Percentiles rank a stretch among this genome's conserved stretches.
These are phyloP conservation scores for Muscicapa comitata DNA, from an alignment of 2,797 vertebrate species.

Conservation along the genomic window DNA sequence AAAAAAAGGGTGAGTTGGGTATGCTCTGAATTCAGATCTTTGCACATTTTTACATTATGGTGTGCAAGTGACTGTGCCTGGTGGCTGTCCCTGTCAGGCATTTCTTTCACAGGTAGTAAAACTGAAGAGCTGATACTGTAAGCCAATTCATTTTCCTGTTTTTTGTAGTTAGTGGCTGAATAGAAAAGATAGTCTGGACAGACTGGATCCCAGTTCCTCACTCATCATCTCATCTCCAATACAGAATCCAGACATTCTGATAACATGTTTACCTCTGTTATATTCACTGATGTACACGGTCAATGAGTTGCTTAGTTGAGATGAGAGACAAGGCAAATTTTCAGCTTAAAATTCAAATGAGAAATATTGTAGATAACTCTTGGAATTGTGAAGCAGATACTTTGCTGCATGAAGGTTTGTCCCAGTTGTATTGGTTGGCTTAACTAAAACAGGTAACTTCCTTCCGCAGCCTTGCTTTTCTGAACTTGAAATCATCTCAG, in stretches of 20 bases:
- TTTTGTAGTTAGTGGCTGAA: neutral
- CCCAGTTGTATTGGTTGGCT: fast-evolving
- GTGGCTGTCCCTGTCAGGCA: neutral
- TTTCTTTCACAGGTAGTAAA: neutral
- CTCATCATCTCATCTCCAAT: neutral
- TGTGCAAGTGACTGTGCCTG: neutral
- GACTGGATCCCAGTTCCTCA: neutral
- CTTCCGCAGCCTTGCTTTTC: neutral
- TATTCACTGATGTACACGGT: neutral
- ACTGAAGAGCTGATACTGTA: neutral
- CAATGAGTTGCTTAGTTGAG: neutral
- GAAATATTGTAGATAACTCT: neutral
- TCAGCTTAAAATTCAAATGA: neutral
- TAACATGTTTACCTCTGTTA: neutral
- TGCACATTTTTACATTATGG: neutral
- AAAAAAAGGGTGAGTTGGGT: neutral
- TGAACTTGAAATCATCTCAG: neutral
- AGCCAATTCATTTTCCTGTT: neutral
- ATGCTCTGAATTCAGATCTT: neutral
- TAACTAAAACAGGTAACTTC: neutral
- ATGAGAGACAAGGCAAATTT: neutral
- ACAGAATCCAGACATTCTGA: neutral
- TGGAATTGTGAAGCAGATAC: neutral
- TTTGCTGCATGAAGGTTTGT: neutral
- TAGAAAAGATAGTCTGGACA: neutral